Base-by-base conservation (phyloP, 2,113 vertebrate genomes). In the Puntigrus tetrazona region DNA sequence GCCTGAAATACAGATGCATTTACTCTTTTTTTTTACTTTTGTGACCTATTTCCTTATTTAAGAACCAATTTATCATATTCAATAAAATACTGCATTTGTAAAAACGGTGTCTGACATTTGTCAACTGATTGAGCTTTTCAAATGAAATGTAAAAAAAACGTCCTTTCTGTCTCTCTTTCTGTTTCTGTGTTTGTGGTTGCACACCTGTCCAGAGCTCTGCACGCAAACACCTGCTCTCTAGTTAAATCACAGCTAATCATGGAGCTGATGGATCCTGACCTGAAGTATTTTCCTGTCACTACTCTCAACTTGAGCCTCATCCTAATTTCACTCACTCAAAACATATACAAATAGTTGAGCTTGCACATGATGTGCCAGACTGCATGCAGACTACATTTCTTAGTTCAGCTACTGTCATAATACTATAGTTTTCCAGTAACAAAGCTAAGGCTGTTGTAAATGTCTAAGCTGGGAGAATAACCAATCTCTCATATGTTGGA, bases 1-100 rank as follows among this genome's bases (percentile, higher is more conserved):
- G 84, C 87, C 88, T 84, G 88, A 89, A 82, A 81, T 84, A 85
- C 84, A 84, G 14, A 78, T 88, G 69, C 82, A 52, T 81, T 34
- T 75, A 86, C 88, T 45, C 83, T 84, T 81, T 61, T 84, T 74
- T 73, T 25, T 52, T 70, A 61, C 47, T 67, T 43, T 81, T 63
- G 52, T 86, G 79, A 82, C 87, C 47, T 79, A 84, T 84, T 85
- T 89, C 87, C 88, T 91, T 94, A 94, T 94, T 94, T 94, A 94
- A 87, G 63, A 91, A 87, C 72, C 88, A 91, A 86, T 89, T 86
- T 89, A 90, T 86, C 81, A 50, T 90, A 91, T 92, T 78, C 38
- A 78, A 82, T 80, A 85, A 93, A 94, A 92, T 84, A 77, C 85
- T 88, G 84, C 57, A 76, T 93, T 91, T 90, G 82, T 90, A 88